A percentile compares a stretch with the other conserved stretches of the same genome.
phyloP scores from a whole-genome alignment of 2,113 vertebrate species.

The Neoarius graeffei region DNA sequence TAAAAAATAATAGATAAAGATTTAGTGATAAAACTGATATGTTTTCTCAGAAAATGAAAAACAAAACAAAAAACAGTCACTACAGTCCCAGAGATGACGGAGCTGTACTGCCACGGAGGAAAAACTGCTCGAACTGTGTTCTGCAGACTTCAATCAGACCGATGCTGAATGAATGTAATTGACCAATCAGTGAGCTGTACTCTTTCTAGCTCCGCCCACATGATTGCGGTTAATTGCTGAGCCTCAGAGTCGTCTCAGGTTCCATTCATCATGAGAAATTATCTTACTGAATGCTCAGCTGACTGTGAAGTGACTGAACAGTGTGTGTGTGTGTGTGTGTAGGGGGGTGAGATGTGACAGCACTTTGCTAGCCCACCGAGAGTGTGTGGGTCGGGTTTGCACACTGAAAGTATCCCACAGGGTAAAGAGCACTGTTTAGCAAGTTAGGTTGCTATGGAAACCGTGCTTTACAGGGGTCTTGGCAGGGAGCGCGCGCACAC shows the following conservation, averaged over 20 bases:
- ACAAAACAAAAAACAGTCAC: not conserved
- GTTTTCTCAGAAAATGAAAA: not conserved
- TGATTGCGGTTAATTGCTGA: not conserved
- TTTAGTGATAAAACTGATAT: not conserved
- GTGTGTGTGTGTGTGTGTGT: conserved; percentile 1
- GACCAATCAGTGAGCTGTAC: not conserved
- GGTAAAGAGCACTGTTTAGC: not conserved
- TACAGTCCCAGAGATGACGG: not conserved
- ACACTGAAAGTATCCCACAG: not conserved
- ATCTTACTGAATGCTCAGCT: not conserved
- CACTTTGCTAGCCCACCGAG: not conserved
- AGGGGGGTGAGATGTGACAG: not conserved
- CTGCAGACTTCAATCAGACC: not conserved
- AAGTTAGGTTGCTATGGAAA: conserved; percentile 6
- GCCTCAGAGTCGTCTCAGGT: not conserved
- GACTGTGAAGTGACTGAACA: not conserved
- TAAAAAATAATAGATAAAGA: no score
- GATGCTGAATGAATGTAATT: not conserved
- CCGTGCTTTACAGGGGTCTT: conserved; percentile 4
- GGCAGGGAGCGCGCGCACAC: not conserved
- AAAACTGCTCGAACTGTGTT: not conserved
- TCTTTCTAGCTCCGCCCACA: not conserved
- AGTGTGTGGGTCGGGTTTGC: conserved; percentile 1
- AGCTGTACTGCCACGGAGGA: not conserved
- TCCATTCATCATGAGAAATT: not conserved